These are phyloP conservation scores for Sebastes taczanowskii DNA, from an alignment of 2,797 vertebrate species.

Conservation along the genomic window DNA sequence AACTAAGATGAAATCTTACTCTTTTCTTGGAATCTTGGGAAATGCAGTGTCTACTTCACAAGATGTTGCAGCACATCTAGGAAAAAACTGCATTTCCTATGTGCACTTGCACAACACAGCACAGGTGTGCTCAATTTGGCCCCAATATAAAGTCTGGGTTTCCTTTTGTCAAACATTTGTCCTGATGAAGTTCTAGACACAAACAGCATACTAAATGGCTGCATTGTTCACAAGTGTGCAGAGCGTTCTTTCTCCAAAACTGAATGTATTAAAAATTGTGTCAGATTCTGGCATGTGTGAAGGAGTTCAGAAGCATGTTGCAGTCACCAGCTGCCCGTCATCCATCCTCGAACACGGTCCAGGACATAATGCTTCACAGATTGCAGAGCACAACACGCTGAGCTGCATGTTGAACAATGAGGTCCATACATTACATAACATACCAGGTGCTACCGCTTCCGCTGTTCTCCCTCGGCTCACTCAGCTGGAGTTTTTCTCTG, in stretches of 20 bases:
- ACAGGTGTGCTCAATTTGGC: neutral
- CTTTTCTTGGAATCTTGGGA: neutral
- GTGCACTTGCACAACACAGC: neutral
- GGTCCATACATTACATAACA: conserved; percentile 45
- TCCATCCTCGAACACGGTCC: conserved; percentile 20
- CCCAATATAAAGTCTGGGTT: neutral
- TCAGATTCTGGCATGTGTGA: conserved; percentile 49
- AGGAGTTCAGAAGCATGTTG: conserved; percentile 25
- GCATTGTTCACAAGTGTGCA: neutral
- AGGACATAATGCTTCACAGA: conserved; percentile 32
- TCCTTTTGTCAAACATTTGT: neutral
- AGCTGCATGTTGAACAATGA: conserved; percentile 49
- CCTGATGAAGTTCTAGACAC: neutral
- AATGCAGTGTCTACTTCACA: neutral
- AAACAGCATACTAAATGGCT: neutral
- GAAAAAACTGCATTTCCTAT: neutral
- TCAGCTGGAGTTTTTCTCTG: conserved; percentile 27
- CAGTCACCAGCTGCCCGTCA: conserved; percentile 56
- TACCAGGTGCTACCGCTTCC: conserved; percentile 17
- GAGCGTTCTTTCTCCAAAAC: neutral
- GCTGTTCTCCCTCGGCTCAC: neutral
- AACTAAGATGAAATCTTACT: neutral
- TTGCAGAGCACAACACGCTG: conserved; percentile 13
- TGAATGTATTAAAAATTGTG: conserved; percentile 28
- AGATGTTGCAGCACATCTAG: neutral